Percentiles rank a stretch among this genome's conserved stretches.
phyloP scores from a whole-genome alignment of 1,140 invertebrate genomes.

The Cyrtorhinus lividipennis region DNA sequence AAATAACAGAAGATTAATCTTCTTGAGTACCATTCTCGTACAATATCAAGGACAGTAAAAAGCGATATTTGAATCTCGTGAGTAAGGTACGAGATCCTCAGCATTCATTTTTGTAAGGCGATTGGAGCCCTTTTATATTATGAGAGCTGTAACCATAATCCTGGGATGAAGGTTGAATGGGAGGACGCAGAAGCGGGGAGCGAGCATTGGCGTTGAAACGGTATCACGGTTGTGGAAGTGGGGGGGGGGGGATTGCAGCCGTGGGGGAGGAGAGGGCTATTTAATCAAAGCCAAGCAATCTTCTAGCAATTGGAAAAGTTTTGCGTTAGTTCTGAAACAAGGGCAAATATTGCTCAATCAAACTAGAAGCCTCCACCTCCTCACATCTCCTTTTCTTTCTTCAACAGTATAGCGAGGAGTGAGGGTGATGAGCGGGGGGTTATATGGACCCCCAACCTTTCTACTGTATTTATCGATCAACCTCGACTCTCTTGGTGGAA shows the following conservation, averaged over 20 bases:
- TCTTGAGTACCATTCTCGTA: too few relatives aligned
- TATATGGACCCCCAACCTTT: constrained; percentile 11
- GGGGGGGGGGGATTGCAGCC: background rate
- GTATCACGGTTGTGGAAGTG: background rate
- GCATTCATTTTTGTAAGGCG: too few relatives aligned
- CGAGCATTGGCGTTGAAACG: background rate
- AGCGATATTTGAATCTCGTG: too few relatives aligned
- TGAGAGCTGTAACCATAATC: too few relatives aligned
- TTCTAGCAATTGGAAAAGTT: constrained; percentile 16
- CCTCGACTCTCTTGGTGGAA: background rate
- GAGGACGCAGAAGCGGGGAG: background rate
- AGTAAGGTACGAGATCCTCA: too few relatives aligned
- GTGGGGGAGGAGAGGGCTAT: background rate
- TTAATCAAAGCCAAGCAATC: constrained; percentile 15
- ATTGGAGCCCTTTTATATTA: too few relatives aligned
- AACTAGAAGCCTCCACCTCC: constrained; percentile 11
- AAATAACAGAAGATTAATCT: too few relatives aligned
- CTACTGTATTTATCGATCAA: constrained; percentile 11
- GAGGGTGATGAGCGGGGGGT: constrained; percentile 1
- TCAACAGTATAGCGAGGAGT: background rate
- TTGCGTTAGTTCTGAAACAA: constrained; percentile 16
- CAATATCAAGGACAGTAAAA: too few relatives aligned
- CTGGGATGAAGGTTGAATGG: too few relatives aligned
- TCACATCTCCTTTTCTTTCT: background rate
- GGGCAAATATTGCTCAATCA: constrained; percentile 17